phyloP scores from a whole-genome alignment of 2,888 invertebrate species.

The Neoscelio sp. region DNA sequence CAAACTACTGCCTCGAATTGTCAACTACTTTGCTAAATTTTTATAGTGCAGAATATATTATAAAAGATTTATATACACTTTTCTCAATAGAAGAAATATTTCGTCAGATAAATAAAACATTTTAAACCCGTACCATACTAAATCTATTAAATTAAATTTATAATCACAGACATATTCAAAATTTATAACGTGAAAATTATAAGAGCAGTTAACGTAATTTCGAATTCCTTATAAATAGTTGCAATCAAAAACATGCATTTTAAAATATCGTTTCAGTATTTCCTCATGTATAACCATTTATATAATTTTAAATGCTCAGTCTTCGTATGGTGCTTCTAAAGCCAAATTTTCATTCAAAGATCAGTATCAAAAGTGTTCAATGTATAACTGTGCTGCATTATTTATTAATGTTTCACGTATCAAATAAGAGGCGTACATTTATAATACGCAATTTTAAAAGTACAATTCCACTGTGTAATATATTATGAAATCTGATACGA shows the following conservation, averaged over 20 bases:
- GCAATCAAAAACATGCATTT: slow-evolving; percentile 26
- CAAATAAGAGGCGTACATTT: slow-evolving; percentile 11
- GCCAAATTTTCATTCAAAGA: slow-evolving; percentile 47
- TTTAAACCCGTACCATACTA: not conserved
- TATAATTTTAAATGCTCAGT: slow-evolving; percentile 19
- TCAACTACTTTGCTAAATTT: slow-evolving; percentile 9
- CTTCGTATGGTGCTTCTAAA: slow-evolving; percentile 12
- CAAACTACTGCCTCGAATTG: slow-evolving; percentile 31
- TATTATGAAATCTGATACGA: slow-evolving; percentile 28
- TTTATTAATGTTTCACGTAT: slow-evolving; percentile 18
- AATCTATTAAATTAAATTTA: slow-evolving; percentile 24
- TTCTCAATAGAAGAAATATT: no score
- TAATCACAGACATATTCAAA: slow-evolving; percentile 27
- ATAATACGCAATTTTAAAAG: slow-evolving; percentile 21
- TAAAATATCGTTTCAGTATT: slow-evolving; percentile 19
- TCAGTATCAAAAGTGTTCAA: slow-evolving; percentile 51
- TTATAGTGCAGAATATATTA: slow-evolving; percentile 5
- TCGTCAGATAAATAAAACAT: no score
- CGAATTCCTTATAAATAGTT: slow-evolving; percentile 26
- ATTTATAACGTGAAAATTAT: slow-evolving; percentile 42
- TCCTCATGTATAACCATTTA: slow-evolving; percentile 27
- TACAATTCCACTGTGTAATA: slow-evolving; percentile 23
- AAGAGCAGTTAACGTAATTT: slow-evolving; percentile 20
- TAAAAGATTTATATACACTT: slow-evolving; percentile 21
- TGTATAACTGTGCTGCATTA: slow-evolving; percentile 29